These are phyloP conservation scores for Paedocypris sp. DNA, from an alignment of 2,113 vertebrate genomes.

Conservation along the genomic window DNA sequence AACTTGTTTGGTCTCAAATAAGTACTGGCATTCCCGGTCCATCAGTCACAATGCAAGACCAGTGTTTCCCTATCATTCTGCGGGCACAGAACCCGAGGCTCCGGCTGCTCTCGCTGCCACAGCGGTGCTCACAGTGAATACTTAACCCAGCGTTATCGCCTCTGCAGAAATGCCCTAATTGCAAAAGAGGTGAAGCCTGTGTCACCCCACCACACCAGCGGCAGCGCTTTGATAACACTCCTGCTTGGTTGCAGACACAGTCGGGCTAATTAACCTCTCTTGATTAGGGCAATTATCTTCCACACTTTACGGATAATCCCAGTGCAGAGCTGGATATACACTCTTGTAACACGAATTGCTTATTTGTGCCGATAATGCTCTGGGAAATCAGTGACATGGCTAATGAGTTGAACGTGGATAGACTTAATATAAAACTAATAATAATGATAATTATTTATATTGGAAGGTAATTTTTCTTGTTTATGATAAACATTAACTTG, in stretches of 20 bases:
- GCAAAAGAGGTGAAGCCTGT: slow-evolving; percentile 50
- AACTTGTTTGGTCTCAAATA: no score
- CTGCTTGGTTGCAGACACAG: slow-evolving; percentile 39
- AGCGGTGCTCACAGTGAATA: slow-evolving; percentile 35
- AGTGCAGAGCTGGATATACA: slow-evolving; percentile 34
- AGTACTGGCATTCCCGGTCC: neutral
- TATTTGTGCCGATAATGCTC: neutral
- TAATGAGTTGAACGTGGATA: neutral
- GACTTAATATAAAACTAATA: no score
- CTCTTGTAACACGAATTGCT: slow-evolving; percentile 6
- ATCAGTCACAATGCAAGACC: neutral
- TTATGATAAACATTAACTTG: no score
- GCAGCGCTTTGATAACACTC: slow-evolving; percentile 49
- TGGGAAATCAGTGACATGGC: neutral
- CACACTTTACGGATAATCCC: slow-evolving; percentile 59
- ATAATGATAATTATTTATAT: no score
- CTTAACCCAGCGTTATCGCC: slow-evolving; percentile 45
- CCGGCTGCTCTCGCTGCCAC: slow-evolving; percentile 1
- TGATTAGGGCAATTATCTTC: slow-evolving; percentile 70
- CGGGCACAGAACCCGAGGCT: slow-evolving; percentile 2
- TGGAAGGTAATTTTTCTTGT: no score
- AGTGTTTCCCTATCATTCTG: neutral
- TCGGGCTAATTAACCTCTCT: slow-evolving; percentile 63
- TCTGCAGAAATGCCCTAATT: slow-evolving; percentile 40
- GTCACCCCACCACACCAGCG: slow-evolving; percentile 42